phyloP scores from a whole-genome alignment of 2,888 invertebrate genomes.

The Dugesia japonica region DNA sequence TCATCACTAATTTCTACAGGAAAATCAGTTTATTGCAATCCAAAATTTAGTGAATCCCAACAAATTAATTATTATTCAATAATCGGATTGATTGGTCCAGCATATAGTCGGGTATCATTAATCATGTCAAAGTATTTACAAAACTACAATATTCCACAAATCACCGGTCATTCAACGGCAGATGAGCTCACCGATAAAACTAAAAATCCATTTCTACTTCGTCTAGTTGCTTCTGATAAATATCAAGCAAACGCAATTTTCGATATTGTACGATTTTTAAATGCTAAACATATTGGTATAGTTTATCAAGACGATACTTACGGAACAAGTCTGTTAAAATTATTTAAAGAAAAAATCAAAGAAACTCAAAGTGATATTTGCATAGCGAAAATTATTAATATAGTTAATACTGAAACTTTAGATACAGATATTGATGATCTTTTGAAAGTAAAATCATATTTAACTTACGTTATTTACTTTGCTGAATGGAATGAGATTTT shows the following conservation, averaged over 20 bases:
- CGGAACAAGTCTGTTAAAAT: neutral
- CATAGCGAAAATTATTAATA: neutral
- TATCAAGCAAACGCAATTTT: constrained; percentile 15
- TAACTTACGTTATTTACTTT: neutral
- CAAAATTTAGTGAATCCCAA: neutral
- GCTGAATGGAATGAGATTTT: neutral
- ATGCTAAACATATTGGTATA: neutral
- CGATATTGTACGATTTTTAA: neutral
- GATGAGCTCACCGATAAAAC: neutral
- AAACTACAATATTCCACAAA: neutral
- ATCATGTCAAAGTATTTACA: neutral
- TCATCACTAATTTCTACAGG: neutral
- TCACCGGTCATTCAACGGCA: constrained; percentile 3
- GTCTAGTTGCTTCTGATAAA: neutral
- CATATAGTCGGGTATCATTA: neutral
- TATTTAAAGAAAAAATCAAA: constrained; percentile 14
- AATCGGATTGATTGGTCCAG: neutral
- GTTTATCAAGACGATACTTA: constrained; percentile 1
- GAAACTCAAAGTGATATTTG: constrained; percentile 10
- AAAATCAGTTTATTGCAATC: neutral
- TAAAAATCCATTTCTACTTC: neutral
- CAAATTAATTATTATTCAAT: neutral
- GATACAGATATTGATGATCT: neutral
- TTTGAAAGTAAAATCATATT: neutral
- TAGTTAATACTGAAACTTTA: neutral